phyloP scores from a whole-genome alignment of 2,797 vertebrate genomes.

The Toxotes lorentzi region DNA sequence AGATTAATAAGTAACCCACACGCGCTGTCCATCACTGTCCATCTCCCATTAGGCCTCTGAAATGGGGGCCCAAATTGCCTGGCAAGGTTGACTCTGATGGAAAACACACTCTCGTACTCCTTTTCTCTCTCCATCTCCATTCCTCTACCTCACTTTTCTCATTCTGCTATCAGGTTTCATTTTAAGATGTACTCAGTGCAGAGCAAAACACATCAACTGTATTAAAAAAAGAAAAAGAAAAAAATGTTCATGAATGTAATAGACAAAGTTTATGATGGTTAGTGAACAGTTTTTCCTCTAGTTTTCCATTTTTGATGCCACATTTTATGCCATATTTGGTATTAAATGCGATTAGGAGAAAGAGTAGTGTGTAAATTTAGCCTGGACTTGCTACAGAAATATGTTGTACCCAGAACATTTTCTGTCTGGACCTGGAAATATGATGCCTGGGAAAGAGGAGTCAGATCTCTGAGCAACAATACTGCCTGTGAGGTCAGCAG shows the following conservation, averaged over 20 bases:
- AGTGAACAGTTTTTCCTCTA: not conserved
- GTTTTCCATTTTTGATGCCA: conserved; percentile 5
- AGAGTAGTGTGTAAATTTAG: not conserved
- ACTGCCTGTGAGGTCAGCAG: conserved; percentile 10
- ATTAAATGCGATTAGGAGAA: not conserved
- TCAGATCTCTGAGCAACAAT: conserved; percentile 10
- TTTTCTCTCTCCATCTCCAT: conserved; percentile 66
- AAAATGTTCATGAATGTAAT: conserved; percentile 41
- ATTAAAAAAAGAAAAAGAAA: conserved; percentile 36
- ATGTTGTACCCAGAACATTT: not conserved
- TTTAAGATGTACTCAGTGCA: conserved; percentile 45
- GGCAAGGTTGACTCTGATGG: conserved; percentile 82
- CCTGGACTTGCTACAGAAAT: not conserved
- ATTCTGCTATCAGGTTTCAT: conserved; percentile 63
- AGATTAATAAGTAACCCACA: conserved; percentile 90
- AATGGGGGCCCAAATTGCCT: conserved; percentile 86
- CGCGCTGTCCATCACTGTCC: conserved; percentile 89
- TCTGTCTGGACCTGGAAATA: conserved; percentile 5
- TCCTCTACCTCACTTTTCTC: conserved; percentile 48
- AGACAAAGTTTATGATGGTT: conserved; percentile 33
- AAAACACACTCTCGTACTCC: conserved; percentile 77
- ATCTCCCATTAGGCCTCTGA: conserved; percentile 87
- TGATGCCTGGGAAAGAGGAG: not conserved
- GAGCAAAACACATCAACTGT: conserved; percentile 29
- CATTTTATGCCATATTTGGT: not conserved